These are phyloP conservation scores for Phymanthus crucifer DNA, from an alignment of 92 coral and sea anemone genomes.

Conservation along the genomic window DNA sequence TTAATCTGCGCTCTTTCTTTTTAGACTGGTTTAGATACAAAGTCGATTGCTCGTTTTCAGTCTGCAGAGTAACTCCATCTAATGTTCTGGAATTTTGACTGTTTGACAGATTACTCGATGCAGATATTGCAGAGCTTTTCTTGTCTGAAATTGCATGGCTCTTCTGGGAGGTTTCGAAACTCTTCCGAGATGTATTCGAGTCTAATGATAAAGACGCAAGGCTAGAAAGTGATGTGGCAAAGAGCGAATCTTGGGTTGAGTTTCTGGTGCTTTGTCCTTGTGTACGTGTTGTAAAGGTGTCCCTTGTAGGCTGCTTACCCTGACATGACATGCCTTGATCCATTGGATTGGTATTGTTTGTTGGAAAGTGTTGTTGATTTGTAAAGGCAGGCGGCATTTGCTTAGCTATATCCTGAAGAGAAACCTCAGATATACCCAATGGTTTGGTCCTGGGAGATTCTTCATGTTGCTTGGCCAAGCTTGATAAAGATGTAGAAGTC, in stretches of 20 bases:
- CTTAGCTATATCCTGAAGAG: not conserved
- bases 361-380: not conserved
- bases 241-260: not conserved
- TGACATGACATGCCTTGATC: not conserved
- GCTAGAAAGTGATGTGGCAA: constrained; percentile 19
- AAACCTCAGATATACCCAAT: not conserved
- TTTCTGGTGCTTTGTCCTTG: not conserved
- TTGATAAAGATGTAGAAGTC: constrained; percentile 1
- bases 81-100: not conserved
- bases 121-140: not conserved
- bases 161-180: not conserved
- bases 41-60: not conserved
- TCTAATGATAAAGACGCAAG: constrained; percentile 7
- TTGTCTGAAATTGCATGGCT: not conserved
- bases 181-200: not conserved
- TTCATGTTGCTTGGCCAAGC: not conserved
- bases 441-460: not conserved
- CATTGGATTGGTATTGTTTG: not conserved
- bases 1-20: not conserved
- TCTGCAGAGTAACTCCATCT: not conserved
- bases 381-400: not conserved
- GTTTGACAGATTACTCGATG: not conserved
- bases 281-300: not conserved
- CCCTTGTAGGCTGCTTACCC: not conserved
- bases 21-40: not conserved